phyloP scores from a whole-genome alignment of 1,140 invertebrate genomes.

The Caerostris extrusa region DNA sequence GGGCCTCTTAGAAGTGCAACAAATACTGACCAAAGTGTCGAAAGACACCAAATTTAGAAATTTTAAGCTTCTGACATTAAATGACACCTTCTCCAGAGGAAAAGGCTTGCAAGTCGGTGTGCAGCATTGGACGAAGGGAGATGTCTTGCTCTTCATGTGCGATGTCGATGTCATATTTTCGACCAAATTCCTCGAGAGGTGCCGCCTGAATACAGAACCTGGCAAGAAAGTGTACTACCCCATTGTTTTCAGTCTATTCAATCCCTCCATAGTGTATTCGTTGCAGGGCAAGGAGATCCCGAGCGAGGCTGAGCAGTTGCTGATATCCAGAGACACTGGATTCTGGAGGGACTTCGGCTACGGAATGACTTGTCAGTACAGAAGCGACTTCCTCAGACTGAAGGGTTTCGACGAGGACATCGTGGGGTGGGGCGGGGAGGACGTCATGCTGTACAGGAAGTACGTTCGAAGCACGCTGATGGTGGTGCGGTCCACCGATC shows the following conservation, averaged over 20 bases:
- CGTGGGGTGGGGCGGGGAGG: conserved; percentile 91
- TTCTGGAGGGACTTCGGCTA: conserved; percentile 94
- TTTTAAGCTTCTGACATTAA: conserved; percentile 82
- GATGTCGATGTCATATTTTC: conserved; percentile 92
- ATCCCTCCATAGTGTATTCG: conserved; percentile 88
- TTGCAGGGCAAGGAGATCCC: conserved; percentile 85
- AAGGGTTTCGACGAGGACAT: conserved; percentile 88
- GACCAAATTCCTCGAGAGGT: conserved; percentile 88
- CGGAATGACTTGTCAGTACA: conserved; percentile 92
- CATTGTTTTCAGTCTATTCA: conserved; percentile 92
- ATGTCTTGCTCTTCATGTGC: conserved; percentile 90
- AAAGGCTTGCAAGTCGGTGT: conserved; percentile 89
- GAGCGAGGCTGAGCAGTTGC: conserved; percentile 85
- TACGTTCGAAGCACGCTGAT: conserved; percentile 86
- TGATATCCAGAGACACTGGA: conserved; percentile 90
- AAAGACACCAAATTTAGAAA: conserved; percentile 81
- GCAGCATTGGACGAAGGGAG: conserved; percentile 83
- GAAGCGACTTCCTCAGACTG: conserved; percentile 89
- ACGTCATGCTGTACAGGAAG: conserved; percentile 90
- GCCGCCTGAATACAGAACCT: conserved; percentile 85
- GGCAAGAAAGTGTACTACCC: conserved; percentile 91
- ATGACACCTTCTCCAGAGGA: conserved; percentile 85
- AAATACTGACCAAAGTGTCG: conserved; percentile 86
- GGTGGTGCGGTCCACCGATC: conserved; percentile 90
- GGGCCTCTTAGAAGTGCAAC: conserved; percentile 83